These are phyloP conservation scores for Glareola pratincola DNA, from an alignment of 2,113 vertebrate species.

Conservation along the genomic window DNA sequence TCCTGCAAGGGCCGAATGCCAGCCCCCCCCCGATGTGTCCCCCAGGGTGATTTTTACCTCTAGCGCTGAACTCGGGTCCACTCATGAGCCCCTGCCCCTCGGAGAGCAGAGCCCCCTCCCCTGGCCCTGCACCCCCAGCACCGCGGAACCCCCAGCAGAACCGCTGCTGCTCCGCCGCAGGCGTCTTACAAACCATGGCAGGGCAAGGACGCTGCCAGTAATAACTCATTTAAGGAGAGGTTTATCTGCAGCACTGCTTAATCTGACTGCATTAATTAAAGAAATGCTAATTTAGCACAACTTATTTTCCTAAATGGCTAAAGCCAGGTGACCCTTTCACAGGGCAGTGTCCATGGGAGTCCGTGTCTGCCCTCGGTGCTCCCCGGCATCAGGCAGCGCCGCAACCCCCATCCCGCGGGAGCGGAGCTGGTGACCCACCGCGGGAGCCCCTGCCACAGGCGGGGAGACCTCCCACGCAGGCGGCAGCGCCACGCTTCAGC, in stretches of 20 bases:
- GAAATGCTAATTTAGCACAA: neutral
- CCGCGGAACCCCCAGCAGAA: neutral
- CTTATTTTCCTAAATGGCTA: neutral
- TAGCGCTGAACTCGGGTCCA: neutral
- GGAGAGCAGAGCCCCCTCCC: neutral
- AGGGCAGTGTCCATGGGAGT: too few species aligned
- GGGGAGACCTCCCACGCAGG: rapidly evolving
- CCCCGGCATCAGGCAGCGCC: neutral
- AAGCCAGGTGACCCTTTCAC: neutral
- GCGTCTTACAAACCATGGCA: neutral
- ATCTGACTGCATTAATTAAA: neutral
- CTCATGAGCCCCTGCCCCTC: neutral
- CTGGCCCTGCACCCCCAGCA: neutral
- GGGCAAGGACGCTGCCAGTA: neutral
- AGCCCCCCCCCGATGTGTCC: too few species aligned
- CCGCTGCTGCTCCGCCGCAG: neutral
- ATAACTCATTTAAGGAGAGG: neutral
- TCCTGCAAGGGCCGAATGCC: too few species aligned
- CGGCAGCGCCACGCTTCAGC: neutral
- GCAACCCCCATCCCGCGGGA: neutral
- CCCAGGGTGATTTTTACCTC: neutral
- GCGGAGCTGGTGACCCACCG: neutral
- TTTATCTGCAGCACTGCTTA: neutral
- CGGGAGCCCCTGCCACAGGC: neutral
- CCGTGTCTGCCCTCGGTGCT: too few species aligned